Conservation (phyloP, 2,888 invertebrate species). For the Melinopterus prodromus region DNA sequence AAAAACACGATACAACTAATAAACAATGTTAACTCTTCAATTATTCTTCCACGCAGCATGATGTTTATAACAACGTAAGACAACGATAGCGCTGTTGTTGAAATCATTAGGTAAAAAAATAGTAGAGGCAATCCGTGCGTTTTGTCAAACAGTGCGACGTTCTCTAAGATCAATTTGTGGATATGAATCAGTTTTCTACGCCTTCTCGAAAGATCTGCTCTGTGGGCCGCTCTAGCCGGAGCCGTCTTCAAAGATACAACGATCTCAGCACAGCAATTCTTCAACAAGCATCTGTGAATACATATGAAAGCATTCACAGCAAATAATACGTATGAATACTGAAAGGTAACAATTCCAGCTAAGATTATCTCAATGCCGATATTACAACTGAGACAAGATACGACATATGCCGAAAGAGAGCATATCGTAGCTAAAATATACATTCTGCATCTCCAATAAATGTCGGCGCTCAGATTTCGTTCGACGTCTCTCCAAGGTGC, state of each 20-base stretch:
- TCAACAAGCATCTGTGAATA: not conserved
- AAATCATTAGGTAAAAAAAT: not conserved
- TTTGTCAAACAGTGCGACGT: not conserved
- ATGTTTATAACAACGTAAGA: not conserved
- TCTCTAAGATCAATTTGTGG: not conserved
- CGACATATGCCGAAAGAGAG: not conserved
- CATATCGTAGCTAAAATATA: not conserved
- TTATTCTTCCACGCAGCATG: not conserved
- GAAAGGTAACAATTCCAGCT: not conserved
- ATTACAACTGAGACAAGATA: not conserved
- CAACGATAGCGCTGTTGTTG: not conserved
- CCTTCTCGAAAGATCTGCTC: not conserved
- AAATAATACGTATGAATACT: not conserved
- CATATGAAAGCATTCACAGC: not conserved
- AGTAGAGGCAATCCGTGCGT: not conserved
- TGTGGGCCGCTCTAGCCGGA: not conserved
- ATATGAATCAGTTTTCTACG: not conserved
- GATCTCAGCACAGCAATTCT: not conserved
- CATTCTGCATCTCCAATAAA: not conserved
- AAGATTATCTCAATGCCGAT: not conserved
- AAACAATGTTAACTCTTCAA: not conserved
- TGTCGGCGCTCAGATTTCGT: not conserved
- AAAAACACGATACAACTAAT: not conserved
- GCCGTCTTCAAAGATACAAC: not conserved
- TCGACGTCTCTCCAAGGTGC: not conserved